Evolutionary conservation across 1,140 invertebrate species (phyloP), one percentile per base, ranked within the genome.

Genomic region (Ephestia elutella): DNA sequence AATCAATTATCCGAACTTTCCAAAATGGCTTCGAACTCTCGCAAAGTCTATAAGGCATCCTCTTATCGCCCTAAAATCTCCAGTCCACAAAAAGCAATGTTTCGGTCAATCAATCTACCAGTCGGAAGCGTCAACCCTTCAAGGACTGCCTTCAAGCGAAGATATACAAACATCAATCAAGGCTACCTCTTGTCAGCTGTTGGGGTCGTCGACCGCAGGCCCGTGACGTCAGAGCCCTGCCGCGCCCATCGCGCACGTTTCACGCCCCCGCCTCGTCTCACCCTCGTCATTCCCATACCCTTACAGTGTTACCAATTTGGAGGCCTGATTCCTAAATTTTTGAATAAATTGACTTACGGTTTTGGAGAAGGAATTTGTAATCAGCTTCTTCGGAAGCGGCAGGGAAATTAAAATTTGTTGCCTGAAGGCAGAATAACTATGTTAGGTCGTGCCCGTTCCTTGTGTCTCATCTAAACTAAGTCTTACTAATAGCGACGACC

Each of bases 181-280:
- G 50, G 57, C 30, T 35, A 28, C 25, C 63, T 55, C 18, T 58
- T 25, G 63, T 72, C 65, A 71, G 71, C 68, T 68, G 68, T 68
- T 67, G 59, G 70, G 70, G 63, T 75, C 63, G 56, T 38, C 59
- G 70, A 65, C 72, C 70, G 63, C 51, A 73, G 71, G 68, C 66
- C 68, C 63, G 65, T 70, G 70, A 72, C 73, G 70, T 75, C 70
- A 75, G 63, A 54, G 60, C 65, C 65, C 60, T 63, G 66, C 66
- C 71, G 70, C 70, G 70, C 70, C 70, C 70, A 62, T 54, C 20
- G 20, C 69, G 54, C 49, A 48, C 56, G 25, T 50, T 32, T 32
- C 35, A 53, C n/a, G 7, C 57, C 32, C 61, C 49, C 54, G n/a
- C 48, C 28, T 28, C 53, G 25, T 63, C 38, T 15, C 15, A 44